Conservation (phyloP, 2,888 invertebrate genomes). For the Heliothis peltigera region DNA sequence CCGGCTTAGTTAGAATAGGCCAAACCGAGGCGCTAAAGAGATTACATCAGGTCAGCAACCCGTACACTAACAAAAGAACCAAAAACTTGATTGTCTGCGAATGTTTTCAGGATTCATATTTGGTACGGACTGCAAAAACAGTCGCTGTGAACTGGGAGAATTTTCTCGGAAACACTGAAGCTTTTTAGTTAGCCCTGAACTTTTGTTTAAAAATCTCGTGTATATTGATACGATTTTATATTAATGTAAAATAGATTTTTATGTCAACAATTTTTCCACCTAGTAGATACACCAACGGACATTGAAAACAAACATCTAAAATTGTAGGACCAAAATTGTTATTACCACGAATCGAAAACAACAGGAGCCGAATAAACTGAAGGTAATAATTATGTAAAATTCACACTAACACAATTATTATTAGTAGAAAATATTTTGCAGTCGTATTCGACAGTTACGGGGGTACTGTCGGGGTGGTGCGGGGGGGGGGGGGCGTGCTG, state of each 20-base stretch:
- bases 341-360: conserved; percentile 25
- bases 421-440: conserved; percentile 63
- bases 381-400: conserved; percentile 37
- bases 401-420: conserved; percentile 50
- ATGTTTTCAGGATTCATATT: conserved; percentile 9
- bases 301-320: conserved; percentile 7
- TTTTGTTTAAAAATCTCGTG: background rate
- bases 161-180: background rate
- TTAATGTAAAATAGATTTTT: too few species aligned
- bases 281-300: background rate
- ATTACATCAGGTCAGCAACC: conserved; percentile 23
- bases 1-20: conserved; percentile 5
- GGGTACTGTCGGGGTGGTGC: conserved; percentile 20
- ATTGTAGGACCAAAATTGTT: background rate
- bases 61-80: conserved; percentile 1
- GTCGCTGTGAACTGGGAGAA: background rate
- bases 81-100: conserved; percentile 10
- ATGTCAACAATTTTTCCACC: too few species aligned
- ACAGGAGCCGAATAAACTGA: background rate
- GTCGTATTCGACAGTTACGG: conserved; percentile 51
- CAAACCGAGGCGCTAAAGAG: conserved; percentile 6
- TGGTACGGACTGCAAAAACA: conserved; percentile 9
- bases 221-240: too few species aligned
- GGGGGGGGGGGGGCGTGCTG: conserved; percentile 28
- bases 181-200: background rate